Evolutionary conservation across 2,888 invertebrate species (phyloP).

Genomic region (Polydrusus pterygomalis): DNA sequence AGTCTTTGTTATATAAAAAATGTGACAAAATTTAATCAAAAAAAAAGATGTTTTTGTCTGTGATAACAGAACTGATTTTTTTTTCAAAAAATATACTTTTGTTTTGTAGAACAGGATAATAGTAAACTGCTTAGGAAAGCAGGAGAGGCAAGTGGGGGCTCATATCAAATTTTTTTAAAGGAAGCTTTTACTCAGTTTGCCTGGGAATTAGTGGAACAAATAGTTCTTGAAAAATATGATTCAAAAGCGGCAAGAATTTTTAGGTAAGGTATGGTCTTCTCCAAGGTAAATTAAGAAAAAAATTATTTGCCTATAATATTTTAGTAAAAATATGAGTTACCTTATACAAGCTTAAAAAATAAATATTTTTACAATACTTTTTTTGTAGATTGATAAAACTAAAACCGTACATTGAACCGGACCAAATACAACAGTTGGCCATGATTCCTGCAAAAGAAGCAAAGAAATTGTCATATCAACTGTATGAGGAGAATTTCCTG

Average conservation of each 20-base stretch:
- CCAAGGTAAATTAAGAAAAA: too few relatives aligned
- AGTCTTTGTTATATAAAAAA: too few relatives aligned
- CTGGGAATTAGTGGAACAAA: slow-evolving; percentile 84
- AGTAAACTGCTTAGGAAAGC: slow-evolving; percentile 83
- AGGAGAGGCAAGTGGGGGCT: slow-evolving; percentile 90
- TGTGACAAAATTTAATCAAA: too few relatives aligned
- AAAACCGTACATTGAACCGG: slow-evolving; percentile 91
- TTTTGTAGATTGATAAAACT: slow-evolving; percentile 80
- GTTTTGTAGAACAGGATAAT: slow-evolving; percentile 82
- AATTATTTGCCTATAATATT: too few relatives aligned
- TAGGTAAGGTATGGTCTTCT: slow-evolving; percentile 55
- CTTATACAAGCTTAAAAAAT: too few relatives aligned
- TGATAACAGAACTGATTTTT: too few relatives aligned
- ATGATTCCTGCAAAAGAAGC: slow-evolving; percentile 97
- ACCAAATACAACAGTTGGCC: slow-evolving; percentile 89
- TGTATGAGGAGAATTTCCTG: slow-evolving; percentile 87
- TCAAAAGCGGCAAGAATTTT: slow-evolving; percentile 91
- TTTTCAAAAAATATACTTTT: too few relatives aligned
- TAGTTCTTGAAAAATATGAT: slow-evolving; percentile 90
- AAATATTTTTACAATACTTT: too few relatives aligned
- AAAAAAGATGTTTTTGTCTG: too few relatives aligned
- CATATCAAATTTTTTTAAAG: slow-evolving; percentile 84
- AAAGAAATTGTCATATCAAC: slow-evolving; percentile 88
- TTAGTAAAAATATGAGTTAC: too few relatives aligned
- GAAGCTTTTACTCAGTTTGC: slow-evolving; percentile 82